A percentile compares a stretch with the other conserved stretches of the same genome.
These are phyloP conservation scores for Venustaconcha ellipsiformis DNA, from an alignment of 1,140 invertebrate genomes.

Conservation along the genomic window DNA sequence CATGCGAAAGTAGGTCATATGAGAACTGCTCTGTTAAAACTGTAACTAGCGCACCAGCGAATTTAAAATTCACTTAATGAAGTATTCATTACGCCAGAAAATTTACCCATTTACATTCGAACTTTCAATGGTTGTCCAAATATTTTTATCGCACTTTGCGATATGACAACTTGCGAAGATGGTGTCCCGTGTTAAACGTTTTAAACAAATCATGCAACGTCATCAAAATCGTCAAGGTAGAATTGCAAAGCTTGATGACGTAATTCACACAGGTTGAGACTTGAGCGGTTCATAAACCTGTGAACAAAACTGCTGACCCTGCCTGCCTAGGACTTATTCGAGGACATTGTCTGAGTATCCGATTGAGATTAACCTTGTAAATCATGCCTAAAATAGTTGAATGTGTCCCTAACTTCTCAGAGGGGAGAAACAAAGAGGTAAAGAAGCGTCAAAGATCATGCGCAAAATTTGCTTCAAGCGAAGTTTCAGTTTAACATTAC, in stretches of 20 bases:
- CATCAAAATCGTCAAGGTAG: conserved; percentile 56
- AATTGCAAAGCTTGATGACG: conserved; percentile 59
- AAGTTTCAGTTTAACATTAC: too few relatives aligned
- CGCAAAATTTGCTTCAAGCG: too few relatives aligned
- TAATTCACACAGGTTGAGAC: conserved; percentile 31
- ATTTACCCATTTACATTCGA: too few relatives aligned
- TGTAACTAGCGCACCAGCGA: not conserved
- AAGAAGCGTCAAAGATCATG: not conserved
- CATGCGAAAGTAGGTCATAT: too few relatives aligned
- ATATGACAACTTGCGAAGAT: conserved; percentile 29
- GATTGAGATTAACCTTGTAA: not conserved
- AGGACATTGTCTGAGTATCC: not conserved
- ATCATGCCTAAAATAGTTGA: conserved; percentile 66
- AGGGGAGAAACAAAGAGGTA: conserved; percentile 73
- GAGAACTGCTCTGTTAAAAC: too few relatives aligned
- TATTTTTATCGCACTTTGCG: conserved; percentile 1
- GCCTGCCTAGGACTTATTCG: conserved; percentile 3
- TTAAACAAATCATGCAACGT: conserved; percentile 47
- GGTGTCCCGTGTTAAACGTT: conserved; percentile 56
- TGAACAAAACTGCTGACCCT: conserved; percentile 25
- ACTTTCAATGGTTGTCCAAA: not conserved
- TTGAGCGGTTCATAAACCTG: conserved; percentile 18
- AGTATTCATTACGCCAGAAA: not conserved
- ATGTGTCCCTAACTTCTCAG: conserved; percentile 77
- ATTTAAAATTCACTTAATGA: not conserved